Evolutionary conservation across 2,888 invertebrate genomes (phyloP).

Genomic region (Apoderus coryli): DNA sequence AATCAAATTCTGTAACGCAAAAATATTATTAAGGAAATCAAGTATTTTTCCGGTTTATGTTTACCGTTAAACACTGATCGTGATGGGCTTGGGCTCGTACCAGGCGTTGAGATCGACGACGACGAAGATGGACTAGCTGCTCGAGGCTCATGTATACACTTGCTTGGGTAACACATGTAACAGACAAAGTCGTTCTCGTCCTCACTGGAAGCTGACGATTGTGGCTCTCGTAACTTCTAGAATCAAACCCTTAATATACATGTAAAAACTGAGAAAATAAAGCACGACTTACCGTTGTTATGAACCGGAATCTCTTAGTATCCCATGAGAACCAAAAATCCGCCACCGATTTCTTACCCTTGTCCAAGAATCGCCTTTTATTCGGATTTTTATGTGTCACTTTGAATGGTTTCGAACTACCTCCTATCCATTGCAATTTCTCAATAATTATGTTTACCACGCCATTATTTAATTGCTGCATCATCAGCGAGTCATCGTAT

Average conservation of each 20-base stretch:
- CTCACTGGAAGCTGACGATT: slow-evolving; percentile 15
- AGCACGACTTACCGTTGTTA: too few species aligned
- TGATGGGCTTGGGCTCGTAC: slow-evolving; percentile 13
- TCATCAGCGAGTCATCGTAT: slow-evolving; percentile 23
- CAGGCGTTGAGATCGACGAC: slow-evolving; percentile 19
- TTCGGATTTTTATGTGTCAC: slow-evolving; percentile 10
- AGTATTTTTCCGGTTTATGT: too few species aligned
- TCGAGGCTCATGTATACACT: too few species aligned
- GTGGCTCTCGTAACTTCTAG: slow-evolving; percentile 4
- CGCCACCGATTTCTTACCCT: too few species aligned
- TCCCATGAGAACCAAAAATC: too few species aligned
- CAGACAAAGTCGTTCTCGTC: slow-evolving; percentile 19
- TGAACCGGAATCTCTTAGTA: too few species aligned
- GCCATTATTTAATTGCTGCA: slow-evolving; percentile 23
- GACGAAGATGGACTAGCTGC: too few species aligned
- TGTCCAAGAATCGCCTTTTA: too few species aligned
- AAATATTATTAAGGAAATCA: not conserved
- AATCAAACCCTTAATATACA: slow-evolving; percentile 2
- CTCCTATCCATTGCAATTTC: slow-evolving; percentile 25
- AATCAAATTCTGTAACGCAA: slow-evolving; percentile 34
- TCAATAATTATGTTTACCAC: slow-evolving; percentile 23
- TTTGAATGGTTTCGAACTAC: slow-evolving; percentile 17
- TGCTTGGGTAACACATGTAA: too few species aligned
- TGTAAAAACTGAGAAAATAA: too few species aligned
- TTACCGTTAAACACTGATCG: slow-evolving; percentile 16